Evolutionary conservation across 2,797 vertebrate species (phyloP).

Genomic region (Euthynnus affinis): DNA sequence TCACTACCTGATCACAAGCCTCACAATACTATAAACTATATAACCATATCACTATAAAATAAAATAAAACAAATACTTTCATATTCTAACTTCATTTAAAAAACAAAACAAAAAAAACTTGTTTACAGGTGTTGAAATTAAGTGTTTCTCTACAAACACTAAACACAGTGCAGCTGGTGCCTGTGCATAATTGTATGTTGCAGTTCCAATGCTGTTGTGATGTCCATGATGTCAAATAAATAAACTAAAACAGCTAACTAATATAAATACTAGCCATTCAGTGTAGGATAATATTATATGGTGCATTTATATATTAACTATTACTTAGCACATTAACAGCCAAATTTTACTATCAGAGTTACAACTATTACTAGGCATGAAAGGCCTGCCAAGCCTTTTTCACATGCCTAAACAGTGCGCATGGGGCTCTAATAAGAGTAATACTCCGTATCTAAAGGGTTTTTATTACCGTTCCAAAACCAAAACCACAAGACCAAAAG

Average conservation of each 20-base stretch:
- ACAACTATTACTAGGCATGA: background rate
- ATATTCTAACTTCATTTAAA: too few relatives aligned
- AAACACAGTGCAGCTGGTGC: too few relatives aligned
- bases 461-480: background rate
- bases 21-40: too few relatives aligned
- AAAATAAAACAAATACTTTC: too few relatives aligned
- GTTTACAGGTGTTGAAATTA: too few relatives aligned
- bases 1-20: too few relatives aligned
- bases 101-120: too few relatives aligned
- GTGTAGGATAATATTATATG: background rate
- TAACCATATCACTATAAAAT: too few relatives aligned
- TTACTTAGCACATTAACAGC: constrained; percentile 11
- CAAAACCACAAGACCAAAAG: background rate
- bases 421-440: background rate
- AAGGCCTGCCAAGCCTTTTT: background rate
- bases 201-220: too few relatives aligned
- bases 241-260: background rate
- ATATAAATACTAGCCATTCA: background rate
- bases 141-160: too few relatives aligned
- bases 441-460: background rate
- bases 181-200: too few relatives aligned
- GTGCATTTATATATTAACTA: background rate
- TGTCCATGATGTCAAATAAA: too few relatives aligned
- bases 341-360: background rate
- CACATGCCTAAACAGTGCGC: background rate